These are phyloP conservation scores for Nesometra sesokonis DNA, from an alignment of 35 echinoderm and acorn worm genomes.

Conservation along the genomic window DNA sequence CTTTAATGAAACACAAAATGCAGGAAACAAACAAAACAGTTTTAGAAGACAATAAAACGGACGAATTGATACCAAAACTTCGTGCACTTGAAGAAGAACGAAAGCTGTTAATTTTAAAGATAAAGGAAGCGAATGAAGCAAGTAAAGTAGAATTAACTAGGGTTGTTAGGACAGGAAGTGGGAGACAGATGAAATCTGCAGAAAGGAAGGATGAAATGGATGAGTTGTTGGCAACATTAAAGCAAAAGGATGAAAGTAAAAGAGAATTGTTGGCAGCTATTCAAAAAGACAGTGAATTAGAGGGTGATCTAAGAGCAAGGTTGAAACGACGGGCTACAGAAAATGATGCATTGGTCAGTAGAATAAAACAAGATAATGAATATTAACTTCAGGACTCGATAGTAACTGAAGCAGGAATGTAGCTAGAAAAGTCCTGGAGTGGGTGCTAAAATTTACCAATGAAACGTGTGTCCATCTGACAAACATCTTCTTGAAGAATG, in stretches of 20 bases:
- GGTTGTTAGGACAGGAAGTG: background rate
- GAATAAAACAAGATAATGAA: background rate
- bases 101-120: background rate
- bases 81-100: background rate
- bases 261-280: background rate
- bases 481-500: too few species aligned
- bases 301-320: background rate
- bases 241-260: background rate
- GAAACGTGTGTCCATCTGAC: too few species aligned
- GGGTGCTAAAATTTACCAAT: too few species aligned
- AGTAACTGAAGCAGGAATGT: too few species aligned
- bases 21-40: background rate
- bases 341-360: background rate
- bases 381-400: too few species aligned
- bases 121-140: background rate
- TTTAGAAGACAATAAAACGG: background rate
- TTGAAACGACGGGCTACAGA: background rate
- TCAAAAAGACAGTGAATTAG: too few species aligned
- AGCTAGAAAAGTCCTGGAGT: too few species aligned
- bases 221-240: background rate
- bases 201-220: background rate
- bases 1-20: background rate
- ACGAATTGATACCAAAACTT: background rate
- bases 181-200: background rate
- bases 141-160: background rate